phyloP scores from a whole-genome alignment of 1,140 invertebrate genomes.

The Ladona fulva region DNA sequence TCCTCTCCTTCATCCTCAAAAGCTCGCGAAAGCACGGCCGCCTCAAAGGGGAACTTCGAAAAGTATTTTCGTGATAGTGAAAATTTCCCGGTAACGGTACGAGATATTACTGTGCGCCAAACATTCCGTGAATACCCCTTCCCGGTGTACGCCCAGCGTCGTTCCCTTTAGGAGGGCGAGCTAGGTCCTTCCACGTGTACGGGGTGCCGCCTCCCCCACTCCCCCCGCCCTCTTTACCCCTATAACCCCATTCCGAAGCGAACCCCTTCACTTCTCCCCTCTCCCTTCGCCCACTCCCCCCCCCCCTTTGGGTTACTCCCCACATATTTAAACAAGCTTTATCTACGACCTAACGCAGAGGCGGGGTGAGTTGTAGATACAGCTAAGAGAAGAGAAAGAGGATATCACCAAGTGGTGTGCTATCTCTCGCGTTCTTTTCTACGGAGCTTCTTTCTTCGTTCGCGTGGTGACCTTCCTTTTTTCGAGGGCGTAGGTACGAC shows the following conservation, averaged over 20 bases:
- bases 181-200: neutral
- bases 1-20: too few species aligned
- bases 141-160: too few species aligned
- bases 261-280: neutral
- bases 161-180: neutral
- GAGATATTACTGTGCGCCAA: too few species aligned
- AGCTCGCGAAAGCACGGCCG: too few species aligned
- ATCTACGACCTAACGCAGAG: neutral
- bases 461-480: neutral
- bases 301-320: neutral
- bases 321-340: conserved; percentile 10
- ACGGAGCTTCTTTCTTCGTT: neutral
- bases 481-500: too few species aligned
- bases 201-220: neutral
- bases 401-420: neutral
- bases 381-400: neutral
- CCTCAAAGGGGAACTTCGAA: too few species aligned
- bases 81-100: too few species aligned
- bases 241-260: neutral
- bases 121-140: too few species aligned
- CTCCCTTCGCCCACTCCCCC: neutral
- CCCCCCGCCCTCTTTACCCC: neutral
- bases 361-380: neutral
- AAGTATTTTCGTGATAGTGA: too few species aligned
- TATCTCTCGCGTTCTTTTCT: neutral